A percentile compares a stretch with the other conserved stretches of the same genome.
phyloP scores from a whole-genome alignment of 2,797 vertebrate species.

The Thripadectes ignobilis region DNA sequence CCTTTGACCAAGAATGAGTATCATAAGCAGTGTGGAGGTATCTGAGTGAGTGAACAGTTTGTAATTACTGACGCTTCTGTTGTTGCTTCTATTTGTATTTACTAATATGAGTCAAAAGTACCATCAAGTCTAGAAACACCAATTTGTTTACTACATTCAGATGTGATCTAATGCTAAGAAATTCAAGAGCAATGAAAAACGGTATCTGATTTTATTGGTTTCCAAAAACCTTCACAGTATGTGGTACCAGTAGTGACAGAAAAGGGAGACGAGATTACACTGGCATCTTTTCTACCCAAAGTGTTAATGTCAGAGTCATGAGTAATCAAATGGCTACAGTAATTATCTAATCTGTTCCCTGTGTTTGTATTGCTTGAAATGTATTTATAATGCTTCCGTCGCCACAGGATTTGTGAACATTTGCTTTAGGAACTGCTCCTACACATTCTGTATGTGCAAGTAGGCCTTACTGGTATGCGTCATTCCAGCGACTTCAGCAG shows the following conservation, averaged over 20 bases:
- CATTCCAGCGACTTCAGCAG: background rate
- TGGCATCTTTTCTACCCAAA: background rate
- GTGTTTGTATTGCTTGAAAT: background rate
- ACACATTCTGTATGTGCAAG: background rate
- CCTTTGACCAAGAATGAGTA: background rate
- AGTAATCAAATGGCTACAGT: conserved; percentile 11
- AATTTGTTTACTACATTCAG: background rate
- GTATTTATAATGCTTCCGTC: conserved; percentile 15
- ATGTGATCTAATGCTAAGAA: background rate
- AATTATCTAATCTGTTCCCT: conserved; percentile 6
- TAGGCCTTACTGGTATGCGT: background rate
- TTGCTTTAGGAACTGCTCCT: conserved; percentile 45
- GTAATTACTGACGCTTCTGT: background rate
- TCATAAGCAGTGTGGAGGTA: background rate
- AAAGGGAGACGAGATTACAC: background rate
- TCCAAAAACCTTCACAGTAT: background rate
- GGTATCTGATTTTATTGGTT: background rate
- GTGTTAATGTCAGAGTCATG: background rate
- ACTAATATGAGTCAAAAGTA: background rate
- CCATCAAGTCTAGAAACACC: background rate
- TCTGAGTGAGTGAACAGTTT: background rate
- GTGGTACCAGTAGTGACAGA: background rate
- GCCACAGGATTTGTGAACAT: background rate
- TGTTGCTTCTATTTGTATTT: background rate
- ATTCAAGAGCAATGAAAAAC: background rate